Evolutionary conservation across 2,888 invertebrate species (phyloP), one percentile per base, ranked within the genome.

Genomic region (Pristionchus fissidentatus): DNA sequence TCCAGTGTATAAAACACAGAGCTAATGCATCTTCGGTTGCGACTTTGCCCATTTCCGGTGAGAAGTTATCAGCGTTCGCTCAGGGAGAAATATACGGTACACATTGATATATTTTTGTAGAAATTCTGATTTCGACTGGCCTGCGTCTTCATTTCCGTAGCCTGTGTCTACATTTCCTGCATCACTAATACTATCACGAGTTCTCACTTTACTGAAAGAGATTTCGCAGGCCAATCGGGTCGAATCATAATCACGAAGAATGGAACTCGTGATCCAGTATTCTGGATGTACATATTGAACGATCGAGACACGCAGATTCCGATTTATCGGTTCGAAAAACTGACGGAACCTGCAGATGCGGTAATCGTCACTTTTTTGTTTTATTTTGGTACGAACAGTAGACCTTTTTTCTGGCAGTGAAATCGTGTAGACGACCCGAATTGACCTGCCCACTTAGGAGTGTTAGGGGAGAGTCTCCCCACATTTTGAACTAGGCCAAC

Each of bases 221-320:
- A n/a, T 26, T 57, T 4, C 19, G 8, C 62, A 70, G 70, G 70
- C 1, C 41, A 70, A 43, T 43, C 70, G 0, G 70, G 70, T 1
- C 70, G 70, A 3, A 26, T 70, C 26, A 32, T 52, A 8, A 75
- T 52, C 35, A 75, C 49, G 29, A 22, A 52, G 32, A 75, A 75
- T 43, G 46, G 75, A 5, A 52, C 75, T 2, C 4, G 70, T 1
- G 41, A 70, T 43, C 70, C 70, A n/a, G 7, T 70, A n/a, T 70
- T 43, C 41, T 70, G 70, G 70, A 70, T 70, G 70, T 70, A 70
- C 70, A 70, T 70, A 41, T 26, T 70, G 1, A 70, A 70, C 43
- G 41, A 70, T 32, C 32, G 38, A 1, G 52, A 57, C 13, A 0
- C 26, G 70, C 7, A 22, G 3, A 70, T 41, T 38, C n/a, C 70